These are phyloP conservation scores for Sciurus carolinensis DNA, from an alignment of 2,797 vertebrate species.

Conservation along the genomic window DNA sequence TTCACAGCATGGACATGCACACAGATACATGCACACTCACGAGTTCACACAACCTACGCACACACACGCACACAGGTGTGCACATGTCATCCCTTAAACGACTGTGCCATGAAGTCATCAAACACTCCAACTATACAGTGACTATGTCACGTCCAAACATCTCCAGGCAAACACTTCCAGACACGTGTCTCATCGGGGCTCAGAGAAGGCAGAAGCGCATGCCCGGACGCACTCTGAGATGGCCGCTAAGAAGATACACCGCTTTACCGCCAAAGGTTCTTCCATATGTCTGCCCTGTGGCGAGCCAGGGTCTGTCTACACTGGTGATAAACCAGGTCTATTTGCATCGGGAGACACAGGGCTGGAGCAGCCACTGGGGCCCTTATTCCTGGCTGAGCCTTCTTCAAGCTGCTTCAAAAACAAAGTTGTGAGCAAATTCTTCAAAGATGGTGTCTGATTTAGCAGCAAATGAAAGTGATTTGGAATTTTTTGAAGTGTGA, in stretches of 20 bases:
- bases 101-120: background rate
- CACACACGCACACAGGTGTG: background rate
- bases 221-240: background rate
- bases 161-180: background rate
- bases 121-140: background rate
- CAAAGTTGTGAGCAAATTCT: background rate
- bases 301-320: rapidly evolving
- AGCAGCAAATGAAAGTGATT: background rate
- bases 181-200: rapidly evolving
- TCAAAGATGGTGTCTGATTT: background rate
- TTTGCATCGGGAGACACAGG: no score
- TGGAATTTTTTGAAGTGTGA: constrained; percentile 12
- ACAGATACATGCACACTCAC: background rate
- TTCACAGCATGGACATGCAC: background rate
- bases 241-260: background rate
- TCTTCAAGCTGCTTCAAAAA: background rate
- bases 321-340: background rate
- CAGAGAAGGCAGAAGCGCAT: background rate
- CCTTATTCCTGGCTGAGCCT: background rate
- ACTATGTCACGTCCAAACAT: no score
- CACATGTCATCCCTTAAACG: background rate
- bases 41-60: background rate
- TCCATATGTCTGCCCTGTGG: background rate
- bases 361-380: rapidly evolving
- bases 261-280: background rate